These are phyloP conservation scores for Merodon equestris DNA, from an alignment of 2,888 invertebrate genomes.

Conservation along the genomic window DNA sequence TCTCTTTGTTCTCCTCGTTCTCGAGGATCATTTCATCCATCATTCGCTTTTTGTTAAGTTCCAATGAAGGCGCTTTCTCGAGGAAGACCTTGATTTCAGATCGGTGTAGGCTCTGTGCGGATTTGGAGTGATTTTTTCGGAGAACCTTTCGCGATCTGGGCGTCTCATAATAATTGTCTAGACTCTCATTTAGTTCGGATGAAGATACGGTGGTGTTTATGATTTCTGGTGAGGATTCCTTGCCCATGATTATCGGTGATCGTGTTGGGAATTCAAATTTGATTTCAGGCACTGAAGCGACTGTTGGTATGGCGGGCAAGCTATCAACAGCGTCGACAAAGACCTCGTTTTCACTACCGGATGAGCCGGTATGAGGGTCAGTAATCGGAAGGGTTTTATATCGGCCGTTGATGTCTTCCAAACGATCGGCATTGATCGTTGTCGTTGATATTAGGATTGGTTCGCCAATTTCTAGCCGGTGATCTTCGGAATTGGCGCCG, in stretches of 20 bases:
- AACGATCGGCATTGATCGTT: conserved; percentile 76
- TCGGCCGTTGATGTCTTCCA: conserved; percentile 69
- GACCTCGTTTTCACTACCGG: conserved; percentile 76
- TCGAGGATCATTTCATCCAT: conserved; percentile 69
- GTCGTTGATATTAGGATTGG: conserved; percentile 78
- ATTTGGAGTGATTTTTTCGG: conserved; percentile 75
- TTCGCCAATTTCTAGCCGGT: conserved; percentile 78
- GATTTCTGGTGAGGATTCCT: conserved; percentile 54
- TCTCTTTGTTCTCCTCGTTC: conserved; percentile 74
- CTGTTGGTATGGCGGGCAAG: conserved; percentile 65
- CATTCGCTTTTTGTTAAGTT: conserved; percentile 71
- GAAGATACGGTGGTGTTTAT: conserved; percentile 25
- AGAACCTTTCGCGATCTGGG: conserved; percentile 66
- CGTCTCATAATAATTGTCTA: conserved; percentile 70
- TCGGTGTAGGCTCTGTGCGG: conserved; percentile 76
- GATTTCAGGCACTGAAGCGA: conserved; percentile 40
- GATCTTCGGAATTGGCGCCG: conserved; percentile 77
- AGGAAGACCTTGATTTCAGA: conserved; percentile 76
- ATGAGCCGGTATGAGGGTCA: conserved; percentile 66
- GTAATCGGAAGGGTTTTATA: conserved; percentile 45
- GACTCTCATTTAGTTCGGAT: conserved; percentile 29
- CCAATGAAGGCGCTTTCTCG: conserved; percentile 76
- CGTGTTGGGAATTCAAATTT: conserved; percentile 65
- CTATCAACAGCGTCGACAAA: conserved; percentile 76
- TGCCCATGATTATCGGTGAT: conserved; percentile 53